These are phyloP conservation scores for Ceratina japonica DNA, from an alignment of 1,140 invertebrate species.

Conservation along the genomic window DNA sequence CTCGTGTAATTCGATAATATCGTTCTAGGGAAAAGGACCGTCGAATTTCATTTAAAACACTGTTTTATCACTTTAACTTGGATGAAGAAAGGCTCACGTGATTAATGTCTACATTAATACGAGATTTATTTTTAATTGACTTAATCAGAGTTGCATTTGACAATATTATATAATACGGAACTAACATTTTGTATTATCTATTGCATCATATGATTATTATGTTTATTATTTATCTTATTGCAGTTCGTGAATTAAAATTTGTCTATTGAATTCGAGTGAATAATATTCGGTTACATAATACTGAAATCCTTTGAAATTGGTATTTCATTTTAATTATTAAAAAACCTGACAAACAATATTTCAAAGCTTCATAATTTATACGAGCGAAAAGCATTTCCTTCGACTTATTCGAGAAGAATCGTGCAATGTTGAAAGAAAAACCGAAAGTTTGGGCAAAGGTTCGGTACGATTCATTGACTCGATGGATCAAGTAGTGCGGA, in stretches of 20 bases:
- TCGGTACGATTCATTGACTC: constrained; percentile 25
- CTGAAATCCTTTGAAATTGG: no score
- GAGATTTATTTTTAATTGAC: no score
- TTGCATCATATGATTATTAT: not conserved
- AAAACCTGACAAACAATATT: no score
- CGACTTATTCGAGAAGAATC: no score
- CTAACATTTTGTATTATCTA: not conserved
- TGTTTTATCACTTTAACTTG: no score
- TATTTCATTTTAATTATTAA: no score
- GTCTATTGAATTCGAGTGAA: not conserved
- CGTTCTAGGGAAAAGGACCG: no score
- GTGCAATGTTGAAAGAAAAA: constrained; percentile 11
- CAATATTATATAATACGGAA: not conserved
- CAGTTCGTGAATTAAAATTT: not conserved
- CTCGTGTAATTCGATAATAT: constrained; percentile 7
- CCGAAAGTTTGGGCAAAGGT: constrained; percentile 6
- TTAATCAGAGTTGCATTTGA: not conserved
- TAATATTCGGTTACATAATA: not conserved
- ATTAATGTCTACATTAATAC: no score
- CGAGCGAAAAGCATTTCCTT: no score
- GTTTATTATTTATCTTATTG: not conserved
- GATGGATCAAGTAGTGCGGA: not conserved
- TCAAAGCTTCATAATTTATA: no score
- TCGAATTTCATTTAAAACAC: not conserved
- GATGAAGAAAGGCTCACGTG: no score